These are phyloP conservation scores for Dipodomys spectabilis DNA, from an alignment of 2,113 vertebrate genomes.

Conservation along the genomic window DNA sequence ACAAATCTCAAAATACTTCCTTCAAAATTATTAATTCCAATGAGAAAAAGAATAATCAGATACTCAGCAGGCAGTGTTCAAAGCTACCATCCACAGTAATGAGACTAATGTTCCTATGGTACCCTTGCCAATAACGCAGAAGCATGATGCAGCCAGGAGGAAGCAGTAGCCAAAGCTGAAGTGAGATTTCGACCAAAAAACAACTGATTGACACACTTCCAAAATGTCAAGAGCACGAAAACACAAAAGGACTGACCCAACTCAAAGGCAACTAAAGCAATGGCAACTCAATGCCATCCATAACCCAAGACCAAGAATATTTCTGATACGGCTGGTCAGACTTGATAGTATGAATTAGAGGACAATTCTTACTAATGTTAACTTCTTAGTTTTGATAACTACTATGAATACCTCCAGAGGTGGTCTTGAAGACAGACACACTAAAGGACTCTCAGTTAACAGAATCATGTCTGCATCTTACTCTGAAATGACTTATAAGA, in stretches of 20 bases:
- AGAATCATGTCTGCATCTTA: background rate
- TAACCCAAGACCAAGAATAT: background rate
- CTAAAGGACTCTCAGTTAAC: background rate
- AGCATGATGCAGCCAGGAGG: background rate
- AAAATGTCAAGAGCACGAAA: background rate
- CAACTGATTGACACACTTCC: background rate
- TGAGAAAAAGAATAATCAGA: background rate
- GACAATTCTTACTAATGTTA: background rate
- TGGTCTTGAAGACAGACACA: background rate
- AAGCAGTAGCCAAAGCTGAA: background rate
- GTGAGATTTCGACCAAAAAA: background rate
- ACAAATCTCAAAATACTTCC: background rate
- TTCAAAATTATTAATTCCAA: slow-evolving; percentile 25
- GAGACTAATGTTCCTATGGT: background rate
- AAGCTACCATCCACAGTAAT: background rate
- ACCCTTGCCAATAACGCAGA: background rate
- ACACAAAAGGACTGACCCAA: background rate
- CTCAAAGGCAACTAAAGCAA: background rate
- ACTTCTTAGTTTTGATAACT: background rate
- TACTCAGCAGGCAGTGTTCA: background rate
- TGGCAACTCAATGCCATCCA: background rate
- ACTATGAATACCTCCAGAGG: background rate
- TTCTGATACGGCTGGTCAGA: background rate
- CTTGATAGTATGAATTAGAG: background rate
- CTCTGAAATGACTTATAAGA: background rate